A percentile compares a stretch with the other conserved stretches of the same genome.
phyloP scores from a whole-genome alignment of 92 coral and sea anemone species.

The Phenganax marumi region DNA sequence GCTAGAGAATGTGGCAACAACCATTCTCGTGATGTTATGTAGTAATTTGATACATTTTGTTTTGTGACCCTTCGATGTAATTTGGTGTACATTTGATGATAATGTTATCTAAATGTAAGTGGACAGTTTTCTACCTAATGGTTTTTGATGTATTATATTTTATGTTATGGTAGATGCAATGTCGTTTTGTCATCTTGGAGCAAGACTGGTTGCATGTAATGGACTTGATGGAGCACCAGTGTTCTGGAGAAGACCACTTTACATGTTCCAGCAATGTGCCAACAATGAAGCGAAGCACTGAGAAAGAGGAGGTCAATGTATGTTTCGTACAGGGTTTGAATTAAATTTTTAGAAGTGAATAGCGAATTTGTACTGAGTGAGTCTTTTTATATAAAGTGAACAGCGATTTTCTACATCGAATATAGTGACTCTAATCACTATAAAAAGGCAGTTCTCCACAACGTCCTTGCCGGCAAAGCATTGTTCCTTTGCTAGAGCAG shows the following conservation, averaged over 20 bases:
- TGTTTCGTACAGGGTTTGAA: not conserved
- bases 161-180: constrained; percentile 11
- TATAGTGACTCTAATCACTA: too few species aligned
- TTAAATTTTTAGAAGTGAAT: too few species aligned
- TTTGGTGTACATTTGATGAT: not conserved
- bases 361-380: too few species aligned
- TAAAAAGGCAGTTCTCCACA: too few species aligned
- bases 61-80: not conserved
- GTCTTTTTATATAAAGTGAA: too few species aligned
- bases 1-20: not conserved
- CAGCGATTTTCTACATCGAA: too few species aligned
- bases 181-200: constrained; percentile 35
- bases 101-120: not conserved
- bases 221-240: constrained; percentile 1
- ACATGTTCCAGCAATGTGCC: constrained; percentile 8
- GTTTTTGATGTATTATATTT: not conserved
- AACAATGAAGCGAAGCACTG: not conserved
- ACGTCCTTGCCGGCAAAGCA: too few species aligned
- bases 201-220: constrained; percentile 14
- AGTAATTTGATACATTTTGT: not conserved
- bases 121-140: not conserved
- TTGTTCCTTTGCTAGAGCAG: too few species aligned
- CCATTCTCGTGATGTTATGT: not conserved
- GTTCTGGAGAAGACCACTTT: constrained; percentile 6
- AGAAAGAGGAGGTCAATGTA: not conserved